phyloP scores from a whole-genome alignment of 2,797 vertebrate genomes.

The Steatocranus sp. region DNA sequence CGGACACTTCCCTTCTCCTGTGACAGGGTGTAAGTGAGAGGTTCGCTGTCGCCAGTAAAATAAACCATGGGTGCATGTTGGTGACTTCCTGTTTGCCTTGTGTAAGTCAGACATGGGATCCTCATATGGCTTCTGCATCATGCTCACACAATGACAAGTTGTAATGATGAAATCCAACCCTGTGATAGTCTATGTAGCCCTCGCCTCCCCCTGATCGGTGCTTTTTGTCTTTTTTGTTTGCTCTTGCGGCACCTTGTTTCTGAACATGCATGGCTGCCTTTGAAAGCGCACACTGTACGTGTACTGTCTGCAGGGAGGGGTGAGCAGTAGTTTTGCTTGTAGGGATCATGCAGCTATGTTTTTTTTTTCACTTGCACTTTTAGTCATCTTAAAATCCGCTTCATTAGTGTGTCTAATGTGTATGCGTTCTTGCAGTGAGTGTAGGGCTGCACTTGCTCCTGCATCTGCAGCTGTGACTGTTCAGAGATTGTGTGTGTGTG shows the following conservation, averaged over 20 bases:
- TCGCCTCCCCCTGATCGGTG: background rate
- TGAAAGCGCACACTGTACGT: slow-evolving; percentile 25
- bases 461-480: slow-evolving; percentile 22
- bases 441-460: slow-evolving; percentile 20
- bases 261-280: slow-evolving; percentile 53
- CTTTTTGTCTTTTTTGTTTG: slow-evolving; percentile 43
- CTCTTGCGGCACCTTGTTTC: slow-evolving; percentile 42
- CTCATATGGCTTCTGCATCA: slow-evolving; percentile 53
- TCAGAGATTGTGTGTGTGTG: background rate
- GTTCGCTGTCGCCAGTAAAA: slow-evolving; percentile 42
- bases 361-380: background rate
- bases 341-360: slow-evolving; percentile 28
- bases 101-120: slow-evolving; percentile 74
- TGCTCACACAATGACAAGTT: slow-evolving; percentile 30
- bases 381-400: slow-evolving; percentile 17
- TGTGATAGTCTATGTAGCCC: slow-evolving; percentile 36
- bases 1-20: slow-evolving; percentile 39
- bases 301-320: background rate
- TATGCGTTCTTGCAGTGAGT: slow-evolving; percentile 4
- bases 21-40: slow-evolving; percentile 26
- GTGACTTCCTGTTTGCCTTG: slow-evolving; percentile 78
- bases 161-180: slow-evolving; percentile 48
- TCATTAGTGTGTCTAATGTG: slow-evolving; percentile 1
- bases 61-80: slow-evolving; percentile 16
- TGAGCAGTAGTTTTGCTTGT: slow-evolving; percentile 17